Evolutionary conservation across 2,113 vertebrate species (phyloP), one percentile per base, ranked within the genome.

Genomic region (Tyto alba): DNA sequence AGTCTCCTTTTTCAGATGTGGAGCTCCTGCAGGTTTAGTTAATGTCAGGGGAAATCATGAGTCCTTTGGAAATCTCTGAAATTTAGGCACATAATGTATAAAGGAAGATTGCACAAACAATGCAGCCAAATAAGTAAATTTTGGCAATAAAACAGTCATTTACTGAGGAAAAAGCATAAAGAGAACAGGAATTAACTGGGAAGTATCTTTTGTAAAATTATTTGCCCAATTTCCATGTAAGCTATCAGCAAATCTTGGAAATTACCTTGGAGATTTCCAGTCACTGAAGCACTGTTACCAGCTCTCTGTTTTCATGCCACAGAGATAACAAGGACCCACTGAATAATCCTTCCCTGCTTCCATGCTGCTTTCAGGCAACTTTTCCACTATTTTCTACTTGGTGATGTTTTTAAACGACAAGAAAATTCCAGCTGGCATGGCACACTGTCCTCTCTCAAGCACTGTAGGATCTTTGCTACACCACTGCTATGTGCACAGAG

Each of bases 221-320:
- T 92, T 93, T 96, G 86, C 66, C 73, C 69, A 56, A 86, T 96
- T 94, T 94, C 76, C 76, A 53, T 66, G 69, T 57, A 90, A 95
- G 73, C 88, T 60, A 78, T 92, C 68, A 78, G 62, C 41, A 6
- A 87, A 75, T 93, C 88, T 85, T 85, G 66, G 93, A 94, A 94
- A 94, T 85, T 73, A 87, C 90, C 64, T 85, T 85, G 71, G 90
- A 94, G 95, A 81, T 92, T 96, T 96, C 73, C 86, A 93, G 64
- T 48, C 72, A 64, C 56, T 64, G 72, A 79, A 75, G 85, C 32
- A 50, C 22, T 69, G 43, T 87, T 90, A 76, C 68, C 83, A 92
- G 79, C 64, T 81, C 25, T 84, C 47, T 68, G 41, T 90, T 95
- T 90, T 76, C 76, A 78, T 30, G 25, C 56, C 79, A 90, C 45